phyloP scores from a whole-genome alignment of 2,797 vertebrate genomes.

The Gadopsis marmoratus region DNA sequence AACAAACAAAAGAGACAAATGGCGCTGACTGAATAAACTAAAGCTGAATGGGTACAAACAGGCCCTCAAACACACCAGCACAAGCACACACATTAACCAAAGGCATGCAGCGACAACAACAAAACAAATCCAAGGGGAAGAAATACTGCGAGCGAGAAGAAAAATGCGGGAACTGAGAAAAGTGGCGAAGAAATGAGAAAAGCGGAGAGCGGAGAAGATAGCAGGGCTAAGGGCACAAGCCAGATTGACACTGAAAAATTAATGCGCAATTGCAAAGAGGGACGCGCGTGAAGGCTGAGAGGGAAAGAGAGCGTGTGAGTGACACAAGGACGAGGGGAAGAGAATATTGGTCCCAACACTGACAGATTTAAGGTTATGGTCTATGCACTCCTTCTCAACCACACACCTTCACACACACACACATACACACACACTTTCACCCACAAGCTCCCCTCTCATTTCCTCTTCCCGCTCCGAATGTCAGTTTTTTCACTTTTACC shows the following conservation, averaged over 20 bases:
- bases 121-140: slow-evolving; percentile 55
- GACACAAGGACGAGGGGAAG: slow-evolving; percentile 68
- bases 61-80: slow-evolving; percentile 38
- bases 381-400: slow-evolving; percentile 45
- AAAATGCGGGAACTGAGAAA: slow-evolving; percentile 63
- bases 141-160: slow-evolving; percentile 32
- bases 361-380: slow-evolving; percentile 82
- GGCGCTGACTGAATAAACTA: slow-evolving; percentile 63
- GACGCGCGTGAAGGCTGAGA: slow-evolving; percentile 53
- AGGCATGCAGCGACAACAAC: slow-evolving; percentile 31
- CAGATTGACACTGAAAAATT: slow-evolving; percentile 89
- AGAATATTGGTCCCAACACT: slow-evolving; percentile 68
- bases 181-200: slow-evolving; percentile 61
- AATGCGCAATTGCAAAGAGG: slow-evolving; percentile 81
- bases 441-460: slow-evolving; percentile 48
- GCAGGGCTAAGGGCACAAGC: slow-evolving; percentile 77
- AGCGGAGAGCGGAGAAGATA: slow-evolving; percentile 58
- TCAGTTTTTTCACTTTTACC: not conserved
- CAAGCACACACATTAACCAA: slow-evolving; percentile 57
- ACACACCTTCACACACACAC: slow-evolving; percentile 23
- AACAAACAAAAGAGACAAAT: slow-evolving; percentile 82
- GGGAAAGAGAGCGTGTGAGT: slow-evolving; percentile 68
- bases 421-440: slow-evolving; percentile 42
- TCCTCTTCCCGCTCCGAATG: slow-evolving; percentile 34
- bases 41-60: slow-evolving; percentile 60